Base-by-base conservation (phyloP, 2,113 vertebrate genomes). In the Tragulus kanchil region DNA sequence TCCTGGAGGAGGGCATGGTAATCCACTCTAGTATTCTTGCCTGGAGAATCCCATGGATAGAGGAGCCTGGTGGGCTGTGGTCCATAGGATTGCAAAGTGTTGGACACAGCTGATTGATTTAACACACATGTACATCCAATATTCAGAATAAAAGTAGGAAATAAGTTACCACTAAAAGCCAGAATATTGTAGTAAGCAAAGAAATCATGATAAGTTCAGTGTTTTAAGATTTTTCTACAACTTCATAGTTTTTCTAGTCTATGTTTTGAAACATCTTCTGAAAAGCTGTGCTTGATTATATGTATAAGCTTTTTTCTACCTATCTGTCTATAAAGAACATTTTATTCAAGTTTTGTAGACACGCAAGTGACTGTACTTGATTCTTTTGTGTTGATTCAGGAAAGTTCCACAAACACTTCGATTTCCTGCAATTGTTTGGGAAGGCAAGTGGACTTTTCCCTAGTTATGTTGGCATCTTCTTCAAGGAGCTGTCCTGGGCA, bases 261-360 rank as follows among this genome's bases (percentile, higher is more conserved):
- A 58, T n/a, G 14, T 62, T 85, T 25, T 13, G 6, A 62, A n/a
- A 65, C 25, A 52, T 90, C 95, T 93, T 90, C 25, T n/a, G 79
- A 52, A 91, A 85, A 64, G 3, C 12, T 89, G 26, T 94, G 4
- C 5, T 17, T 77, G 13, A 62, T 85, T 97, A 73, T 6, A 50
- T 58, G 14, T 65, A 58, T 62, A 61, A 28, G 62, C 78, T 92
- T 73, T 73, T 23, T 0, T 42, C 67, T 61, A 64, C 89, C 28
- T 12, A 48, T 77, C 61, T 83, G 67, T 19, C 45, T 58, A 0
- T 94, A 12, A 73, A n/a, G 36, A 89, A 82, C 21, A 89, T 75
- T 92, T 84, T 59, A 42, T 48, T 86, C 58, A 82, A n/a, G 25
- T 31, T 95, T 93, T 93, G 15, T 77, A 89, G 48, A 71, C 48